Base-by-base conservation (phyloP, 2,888 invertebrate genomes). In the Drosophila hamatofila region DNA sequence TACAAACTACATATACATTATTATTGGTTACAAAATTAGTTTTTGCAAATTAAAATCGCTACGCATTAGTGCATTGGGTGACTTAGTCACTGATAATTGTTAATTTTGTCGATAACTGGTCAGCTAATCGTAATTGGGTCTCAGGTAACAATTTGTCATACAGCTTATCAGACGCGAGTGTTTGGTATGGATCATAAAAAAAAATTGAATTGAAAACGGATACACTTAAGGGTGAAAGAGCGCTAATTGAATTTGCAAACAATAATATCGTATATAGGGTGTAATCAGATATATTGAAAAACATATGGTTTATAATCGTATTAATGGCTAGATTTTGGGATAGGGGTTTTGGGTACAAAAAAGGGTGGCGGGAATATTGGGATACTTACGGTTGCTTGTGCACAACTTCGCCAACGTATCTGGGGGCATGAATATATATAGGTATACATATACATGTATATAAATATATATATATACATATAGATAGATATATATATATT, bases 341-440 rank as follows among this genome's bases (percentile, higher is more conserved):
- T 14, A 12, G 5, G 25, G 35, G 11, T 12, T 12, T 21, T 21
- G 30, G 56, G 33, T 27, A 16, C 9, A 25, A 46, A 57, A 18
- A 18, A 18, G 55, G 25, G 37, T 64, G 41, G 30, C 46, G 65
- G 63, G 72, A 65, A 60, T 33, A 42, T 66, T 66, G 56, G 66
- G 57, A 75, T 91, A 95, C 95, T 95, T 95, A 95, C 95, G 95
- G 95, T 92, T 95, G 95, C 89, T 95, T 95, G 93, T 95, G 95
- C 93, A 95, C 95, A 91, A 95, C 95, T 93, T 95, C 95, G 83
- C 95, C 95, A 88, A 95, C 95, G 94, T 95, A 94, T 94, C 95
- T 95, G 93, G 60, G 80, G 61, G 61, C 77, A 77, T 80, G 76
- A 74, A 73, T 83, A 78, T 72, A 41, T 41, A 41, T 21, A 33